Base-by-base conservation (phyloP, 2,888 invertebrate genomes). In the Arge pagana region DNA sequence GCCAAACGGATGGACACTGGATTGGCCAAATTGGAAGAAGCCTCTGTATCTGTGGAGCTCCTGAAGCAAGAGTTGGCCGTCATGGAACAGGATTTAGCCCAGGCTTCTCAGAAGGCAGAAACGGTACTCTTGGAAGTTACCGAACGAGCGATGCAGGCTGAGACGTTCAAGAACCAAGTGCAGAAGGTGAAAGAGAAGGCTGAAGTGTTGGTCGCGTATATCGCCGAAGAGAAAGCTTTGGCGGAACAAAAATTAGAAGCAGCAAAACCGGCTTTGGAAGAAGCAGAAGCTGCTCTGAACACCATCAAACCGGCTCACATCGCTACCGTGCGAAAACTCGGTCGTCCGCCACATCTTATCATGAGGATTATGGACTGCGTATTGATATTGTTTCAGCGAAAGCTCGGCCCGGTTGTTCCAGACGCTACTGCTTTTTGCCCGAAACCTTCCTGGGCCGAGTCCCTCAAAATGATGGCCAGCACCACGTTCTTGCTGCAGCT, bases 351-450 rank as follows among this genome's bases (percentile, higher is more conserved):
- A 1, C 96, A 96, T 79, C 81, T 97, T 7, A 97, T 97, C 68
- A 92, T 97, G 96, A 83, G 96, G 57, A 97, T 97, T 63, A 97
- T 97, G 97, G 97, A 97, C 76, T 94, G 93, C 72, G 96, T 96
- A 1, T 74, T 96, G 63, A 89, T 97, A 63, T 79, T 97, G 18
- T 97, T 97, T 72, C 95, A 96, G 80, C 84, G 93, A 56, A 89
- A 88, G 76, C 66, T 65, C 18, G 93, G 95, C 72, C 84, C 91
- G 0, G 84, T 91, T 4, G 85, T 88, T 62, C 82, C 87, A 3
- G 97, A 97, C 72, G 84, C 86, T 1, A 85, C 91, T 23, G 85
- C 88, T 1, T 85, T 88, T 1, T 93, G 93, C 70, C 89, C 93
- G 1, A 96, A 95, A 70, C 96, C 97, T 2, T 96, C 96, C 0